Conservation (phyloP, 2,797 vertebrate species). For the Epinephelus awoara region DNA sequence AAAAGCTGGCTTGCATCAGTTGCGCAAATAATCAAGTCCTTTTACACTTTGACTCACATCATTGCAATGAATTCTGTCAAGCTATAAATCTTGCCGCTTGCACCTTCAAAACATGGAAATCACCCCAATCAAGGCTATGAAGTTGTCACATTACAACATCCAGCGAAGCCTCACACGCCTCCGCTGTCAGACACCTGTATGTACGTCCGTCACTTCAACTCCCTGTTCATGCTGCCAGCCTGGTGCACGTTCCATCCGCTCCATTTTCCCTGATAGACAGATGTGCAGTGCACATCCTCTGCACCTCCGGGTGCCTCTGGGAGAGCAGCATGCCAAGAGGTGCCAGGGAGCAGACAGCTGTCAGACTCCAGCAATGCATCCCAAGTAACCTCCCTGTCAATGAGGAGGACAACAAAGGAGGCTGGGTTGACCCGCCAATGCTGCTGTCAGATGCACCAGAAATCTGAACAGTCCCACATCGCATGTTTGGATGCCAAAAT, state of each 20-base stretch:
- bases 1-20: neutral
- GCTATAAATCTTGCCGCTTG: neutral
- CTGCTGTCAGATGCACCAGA: constrained; percentile 36
- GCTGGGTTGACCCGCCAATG: constrained; percentile 13
- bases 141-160: neutral
- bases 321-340: constrained; percentile 42
- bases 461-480: neutral
- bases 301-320: constrained; percentile 53
- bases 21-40: neutral
- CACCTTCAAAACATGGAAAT: neutral
- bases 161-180: neutral
- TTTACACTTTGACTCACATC: neutral
- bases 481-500: neutral
- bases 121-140: neutral
- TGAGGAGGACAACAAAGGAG: constrained; percentile 43
- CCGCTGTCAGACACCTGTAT: constrained; percentile 12
- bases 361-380: constrained; percentile 62
- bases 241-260: constrained; percentile 33
- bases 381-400: constrained; percentile 66
- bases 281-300: constrained; percentile 49
- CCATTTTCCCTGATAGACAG: constrained; percentile 55
- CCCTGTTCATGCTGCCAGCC: constrained; percentile 8
- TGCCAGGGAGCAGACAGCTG: constrained; percentile 73
- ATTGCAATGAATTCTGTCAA: neutral
- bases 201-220: constrained; percentile 35